Base-by-base conservation (phyloP, 1,140 invertebrate species). In the Drosophila chauvacae region DNA sequence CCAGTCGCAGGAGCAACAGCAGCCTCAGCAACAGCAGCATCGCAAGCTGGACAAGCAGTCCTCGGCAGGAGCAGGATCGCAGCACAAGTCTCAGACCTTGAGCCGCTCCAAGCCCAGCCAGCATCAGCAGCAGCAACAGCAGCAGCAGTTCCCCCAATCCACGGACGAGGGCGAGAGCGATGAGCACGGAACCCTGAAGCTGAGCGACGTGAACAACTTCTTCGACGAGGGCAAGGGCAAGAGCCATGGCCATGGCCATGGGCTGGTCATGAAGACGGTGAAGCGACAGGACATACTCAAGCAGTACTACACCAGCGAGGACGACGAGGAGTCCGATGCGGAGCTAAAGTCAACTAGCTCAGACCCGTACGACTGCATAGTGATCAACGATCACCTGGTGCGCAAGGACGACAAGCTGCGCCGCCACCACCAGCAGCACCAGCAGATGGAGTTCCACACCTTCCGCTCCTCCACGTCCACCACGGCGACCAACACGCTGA, bases 301-400 rank as follows among this genome's bases (percentile, higher is more conserved):
- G 81, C 95, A 95, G 91, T 95, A 96, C 91, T 94, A 94, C 63
- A 95, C 93, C 30, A 93, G 92, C 60, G 93, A 92, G 59, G 91
- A 92, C 39, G 91, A 88, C 26, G 80, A 88, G 48, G 80, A 91
- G 44, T 92, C 91, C 6, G 91, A 92, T 37, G 68, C 82, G 20
- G 92, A 84, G 93, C 92, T 91, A 80, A 94, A 81, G 90, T 95
- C 95, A 39, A 95, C 95, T 18, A 95, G 95, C 81, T 95, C 95
- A 30, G 95, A 95, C 93, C 95, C 95, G 14, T 95, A 95, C 82
- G 95, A 95, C 78, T 96, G 95, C 87, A 96, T 96, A 55, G 95
- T 96, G 18, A 95, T 96, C 30, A 95, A 96, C 80, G 95, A 96
- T 93, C 95, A 96, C 70, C 94, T 94, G 92, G 94, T 94, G 63